These are phyloP conservation scores for Pseudochromis fuscus DNA, from an alignment of 2,797 vertebrate genomes.

Conservation along the genomic window DNA sequence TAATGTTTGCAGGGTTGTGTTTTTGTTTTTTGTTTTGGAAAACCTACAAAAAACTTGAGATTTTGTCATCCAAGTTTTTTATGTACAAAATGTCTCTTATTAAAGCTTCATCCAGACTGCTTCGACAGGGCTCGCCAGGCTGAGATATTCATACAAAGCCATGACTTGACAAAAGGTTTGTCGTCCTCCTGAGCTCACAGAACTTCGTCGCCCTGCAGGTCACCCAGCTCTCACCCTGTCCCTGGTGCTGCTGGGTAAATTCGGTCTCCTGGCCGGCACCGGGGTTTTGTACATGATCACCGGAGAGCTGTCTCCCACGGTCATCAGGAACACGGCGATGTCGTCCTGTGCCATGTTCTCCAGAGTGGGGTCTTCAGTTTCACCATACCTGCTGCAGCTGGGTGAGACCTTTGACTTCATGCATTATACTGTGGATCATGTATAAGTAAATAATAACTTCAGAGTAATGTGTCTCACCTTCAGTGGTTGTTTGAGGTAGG, in stretches of 20 bases:
- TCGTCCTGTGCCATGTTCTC: conserved; percentile 59
- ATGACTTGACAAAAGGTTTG: no score
- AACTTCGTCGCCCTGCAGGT: conserved; percentile 40
- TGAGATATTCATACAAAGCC: not conserved
- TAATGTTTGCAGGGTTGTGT: no score
- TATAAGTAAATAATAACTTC: not conserved
- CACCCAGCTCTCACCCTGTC: conserved; percentile 39
- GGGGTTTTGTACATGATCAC: conserved; percentile 43
- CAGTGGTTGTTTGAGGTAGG: no score
- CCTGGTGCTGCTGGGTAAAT: conserved; percentile 71
- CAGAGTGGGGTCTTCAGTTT: conserved; percentile 56
- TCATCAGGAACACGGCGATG: conserved; percentile 72
- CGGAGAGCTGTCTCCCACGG: conserved; percentile 68
- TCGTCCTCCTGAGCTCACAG: not conserved
- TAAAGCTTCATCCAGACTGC: no score
- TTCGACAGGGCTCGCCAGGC: not conserved
- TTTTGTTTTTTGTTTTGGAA: not conserved
- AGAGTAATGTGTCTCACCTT: no score
- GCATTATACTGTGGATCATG: not conserved
- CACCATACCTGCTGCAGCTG: conserved; percentile 64
- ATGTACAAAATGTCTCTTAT: no score
- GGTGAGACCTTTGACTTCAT: conserved; percentile 51
- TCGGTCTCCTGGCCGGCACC: conserved; percentile 38
- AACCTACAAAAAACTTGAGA: no score
- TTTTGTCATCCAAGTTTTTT: no score